phyloP scores from a whole-genome alignment of 2,113 vertebrate species.

The Amphilophus citrinellus region DNA sequence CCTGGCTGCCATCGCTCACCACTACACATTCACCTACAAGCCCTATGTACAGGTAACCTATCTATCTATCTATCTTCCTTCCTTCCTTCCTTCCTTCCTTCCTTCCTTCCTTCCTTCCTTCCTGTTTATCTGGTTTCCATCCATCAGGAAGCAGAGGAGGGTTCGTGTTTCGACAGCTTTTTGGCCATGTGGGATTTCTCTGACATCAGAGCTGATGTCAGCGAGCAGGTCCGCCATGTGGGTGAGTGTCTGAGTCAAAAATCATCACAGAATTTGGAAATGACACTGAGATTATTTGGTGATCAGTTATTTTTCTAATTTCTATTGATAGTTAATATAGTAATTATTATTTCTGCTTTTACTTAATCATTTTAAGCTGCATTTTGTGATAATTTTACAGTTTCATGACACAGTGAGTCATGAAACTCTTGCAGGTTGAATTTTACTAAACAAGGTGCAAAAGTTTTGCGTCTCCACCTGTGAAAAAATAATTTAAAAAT shows the following conservation, averaged over 20 bases:
- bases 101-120: no score
- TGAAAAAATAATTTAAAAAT: no score
- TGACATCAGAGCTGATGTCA: constrained; percentile 93
- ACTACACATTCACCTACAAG: constrained; percentile 97
- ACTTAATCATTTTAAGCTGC: no score
- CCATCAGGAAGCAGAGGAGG: constrained; percentile 92
- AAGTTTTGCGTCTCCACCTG: no score
- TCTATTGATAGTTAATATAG: no score
- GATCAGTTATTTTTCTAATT: background rate
- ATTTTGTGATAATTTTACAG: no score
- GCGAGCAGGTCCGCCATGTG: constrained; percentile 94
- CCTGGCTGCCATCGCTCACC: constrained; percentile 94
- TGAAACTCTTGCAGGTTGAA: no score
- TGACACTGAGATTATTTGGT: background rate
- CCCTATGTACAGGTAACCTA: constrained; percentile 82
- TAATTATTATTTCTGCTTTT: no score
- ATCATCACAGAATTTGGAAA: background rate
- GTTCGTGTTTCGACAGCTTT: constrained; percentile 97
- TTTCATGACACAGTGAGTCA: no score
- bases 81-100: no score
- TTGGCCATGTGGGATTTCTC: constrained; percentile 99
- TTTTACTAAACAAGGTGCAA: no score
- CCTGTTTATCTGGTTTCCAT: background rate
- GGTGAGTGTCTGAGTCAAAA: constrained; percentile 82
- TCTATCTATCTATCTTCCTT: background rate